Conservation (phyloP, 2,888 invertebrate species). For the Ophion ventricosus region DNA sequence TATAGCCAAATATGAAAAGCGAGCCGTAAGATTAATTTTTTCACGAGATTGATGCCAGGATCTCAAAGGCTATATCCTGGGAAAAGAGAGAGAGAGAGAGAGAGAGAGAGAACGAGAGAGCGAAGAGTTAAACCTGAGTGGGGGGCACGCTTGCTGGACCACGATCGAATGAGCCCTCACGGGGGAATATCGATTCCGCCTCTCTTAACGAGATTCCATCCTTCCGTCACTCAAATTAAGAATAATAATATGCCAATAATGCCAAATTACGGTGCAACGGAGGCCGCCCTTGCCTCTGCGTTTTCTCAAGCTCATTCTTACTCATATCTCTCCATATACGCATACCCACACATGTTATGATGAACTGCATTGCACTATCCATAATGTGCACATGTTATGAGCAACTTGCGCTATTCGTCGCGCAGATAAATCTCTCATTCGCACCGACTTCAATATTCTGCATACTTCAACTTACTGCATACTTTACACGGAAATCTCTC, state of each 20-base stretch:
- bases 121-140: slow-evolving; percentile 40
- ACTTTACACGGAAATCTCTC: not conserved
- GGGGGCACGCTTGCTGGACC: slow-evolving; percentile 59
- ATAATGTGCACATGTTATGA: slow-evolving; percentile 2
- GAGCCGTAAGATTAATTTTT: slow-evolving; percentile 82
- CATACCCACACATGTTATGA: not conserved
- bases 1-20: slow-evolving; percentile 83
- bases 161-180: slow-evolving; percentile 68
- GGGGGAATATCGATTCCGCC: slow-evolving; percentile 79
- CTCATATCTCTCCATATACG: slow-evolving; percentile 2
- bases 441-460: slow-evolving; percentile 30
- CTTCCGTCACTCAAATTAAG: slow-evolving; percentile 82
- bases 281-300: slow-evolving; percentile 64
- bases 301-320: slow-evolving; percentile 53
- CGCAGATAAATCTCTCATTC: slow-evolving; percentile 49
- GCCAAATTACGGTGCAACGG: slow-evolving; percentile 78
- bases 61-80: slow-evolving; percentile 78
- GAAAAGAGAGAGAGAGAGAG: slow-evolving; percentile 53
- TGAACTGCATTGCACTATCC: not conserved
- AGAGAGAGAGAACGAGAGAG: slow-evolving; percentile 39
- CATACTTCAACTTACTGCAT: not conserved
- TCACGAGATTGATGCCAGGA: slow-evolving; percentile 83
- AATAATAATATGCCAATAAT: slow-evolving; percentile 82
- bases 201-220: slow-evolving; percentile 82
- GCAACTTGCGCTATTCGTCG: slow-evolving; percentile 46